Base-by-base conservation (phyloP, 2,797 vertebrate species). In the Mallotus villosus region DNA sequence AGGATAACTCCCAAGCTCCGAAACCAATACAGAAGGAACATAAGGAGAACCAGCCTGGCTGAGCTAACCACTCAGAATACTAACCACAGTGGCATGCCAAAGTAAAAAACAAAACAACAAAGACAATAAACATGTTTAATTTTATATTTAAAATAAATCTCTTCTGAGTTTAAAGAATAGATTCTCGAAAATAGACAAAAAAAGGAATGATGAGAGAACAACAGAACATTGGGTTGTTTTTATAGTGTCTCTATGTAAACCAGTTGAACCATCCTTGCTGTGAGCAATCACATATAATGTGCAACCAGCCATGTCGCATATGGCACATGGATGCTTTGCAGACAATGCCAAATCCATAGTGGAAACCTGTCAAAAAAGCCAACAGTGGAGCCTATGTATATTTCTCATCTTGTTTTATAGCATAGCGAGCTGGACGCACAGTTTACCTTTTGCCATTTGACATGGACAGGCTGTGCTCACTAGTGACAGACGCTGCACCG, bases 401-500 rank as follows among this genome's bases (percentile, higher is more conserved):
- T 24, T 74, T 74, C 64, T 53, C 41, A 57, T 62, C 74, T 74
- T 80, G 80, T 37, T 72, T 76, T 57, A 72, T 83, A 82, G 76
- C 79, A 86, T 70, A 68, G 76, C 68, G 81, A 75, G 81, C 71
- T 49, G 67, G 77, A 75, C 77, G 63, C 17, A 63, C 73, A 22
- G 64, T 77, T 75, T 82, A 78, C 89, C 85, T 90, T 93, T 92
- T 84, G 83, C 76, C 74, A 70, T 90, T 87, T 88, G 89, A 90
- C 88, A 91, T 72, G 70, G 90, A 89, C 81, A 84, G 82, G 83
- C 71, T 74, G 77, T 89, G 84, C 75, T 65, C 82, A 60, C 78
- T 72, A 70, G 89, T 87, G 89, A 91, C 91, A 93, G 92, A 89
- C 84, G 87, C 89, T 88, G 86, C 82, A 67, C 85, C 86, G 82